These are phyloP conservation scores for Pogonophryne albipinna DNA, from an alignment of 2,797 vertebrate genomes.

Conservation along the genomic window DNA sequence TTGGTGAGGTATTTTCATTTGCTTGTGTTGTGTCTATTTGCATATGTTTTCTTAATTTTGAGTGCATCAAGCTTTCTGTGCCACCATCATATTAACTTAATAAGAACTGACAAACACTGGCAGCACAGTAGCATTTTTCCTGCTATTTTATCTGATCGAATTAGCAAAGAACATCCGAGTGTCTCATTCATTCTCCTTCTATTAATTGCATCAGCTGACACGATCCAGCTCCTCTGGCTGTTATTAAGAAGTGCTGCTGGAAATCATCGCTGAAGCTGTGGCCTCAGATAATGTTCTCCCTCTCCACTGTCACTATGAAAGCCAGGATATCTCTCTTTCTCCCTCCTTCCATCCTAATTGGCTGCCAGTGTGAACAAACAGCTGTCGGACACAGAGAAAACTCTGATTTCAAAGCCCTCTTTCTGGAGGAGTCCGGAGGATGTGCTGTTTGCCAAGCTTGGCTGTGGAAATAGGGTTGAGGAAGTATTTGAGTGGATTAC, in stretches of 20 bases:
- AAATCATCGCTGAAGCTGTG: conserved; percentile 61
- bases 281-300: conserved; percentile 60
- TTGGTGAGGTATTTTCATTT: not conserved
- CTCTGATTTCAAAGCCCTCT: conserved; percentile 73
- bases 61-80: not conserved
- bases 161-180: conserved; percentile 44
- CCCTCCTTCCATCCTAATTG: conserved; percentile 71
- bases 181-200: conserved; percentile 53
- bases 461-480: conserved; percentile 64
- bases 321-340: conserved; percentile 38
- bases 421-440: conserved; percentile 61
- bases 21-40: not conserved
- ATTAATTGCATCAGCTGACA: conserved; percentile 53
- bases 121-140: conserved; percentile 6
- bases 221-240: conserved; percentile 53
- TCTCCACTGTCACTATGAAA: conserved; percentile 48
- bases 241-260: conserved; percentile 64
- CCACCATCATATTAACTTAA: not conserved
- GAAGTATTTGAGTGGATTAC: conserved; percentile 81
- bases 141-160: conserved; percentile 28
- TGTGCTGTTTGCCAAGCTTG: conserved; percentile 71
- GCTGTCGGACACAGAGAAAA: conserved; percentile 71
- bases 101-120: conserved; percentile 17
- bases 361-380: conserved; percentile 73
- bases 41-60: not conserved